Evolutionary conservation across 2,113 vertebrate genomes (phyloP).

Genomic region (Oreotragus oreotragus): DNA sequence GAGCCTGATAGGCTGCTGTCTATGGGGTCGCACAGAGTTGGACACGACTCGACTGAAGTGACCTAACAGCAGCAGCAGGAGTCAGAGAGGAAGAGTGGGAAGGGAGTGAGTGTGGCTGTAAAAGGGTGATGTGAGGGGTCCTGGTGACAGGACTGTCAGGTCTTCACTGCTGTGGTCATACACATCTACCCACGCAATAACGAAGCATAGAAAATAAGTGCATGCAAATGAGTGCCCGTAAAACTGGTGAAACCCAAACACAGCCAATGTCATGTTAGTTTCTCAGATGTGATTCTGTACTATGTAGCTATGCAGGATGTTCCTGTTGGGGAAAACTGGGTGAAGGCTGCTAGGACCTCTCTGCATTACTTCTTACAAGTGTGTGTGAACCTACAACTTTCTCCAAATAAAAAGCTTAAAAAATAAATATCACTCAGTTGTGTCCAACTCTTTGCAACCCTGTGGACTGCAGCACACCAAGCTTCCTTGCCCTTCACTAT

Average conservation of each 20-base stretch:
- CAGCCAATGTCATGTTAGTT: fast-evolving
- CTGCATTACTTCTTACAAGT: neutral
- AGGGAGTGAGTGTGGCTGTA: neutral
- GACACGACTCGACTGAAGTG: fast-evolving
- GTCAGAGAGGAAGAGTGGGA: no score
- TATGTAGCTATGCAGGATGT: neutral
- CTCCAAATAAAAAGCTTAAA: neutral
- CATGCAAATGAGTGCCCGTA: no score
- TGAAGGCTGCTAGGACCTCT: neutral
- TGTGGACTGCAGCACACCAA: neutral
- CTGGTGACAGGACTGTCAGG: neutral
- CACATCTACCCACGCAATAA: neutral
- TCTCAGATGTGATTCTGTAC: neutral
- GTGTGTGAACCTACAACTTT: neutral
- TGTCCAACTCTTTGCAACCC: neutral
- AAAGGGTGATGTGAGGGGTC: neutral
- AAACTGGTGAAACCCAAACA: neutral
- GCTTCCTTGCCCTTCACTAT: neutral
- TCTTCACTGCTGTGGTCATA: neutral
- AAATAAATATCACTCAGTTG: neutral
- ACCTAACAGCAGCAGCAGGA: no score
- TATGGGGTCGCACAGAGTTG: no score
- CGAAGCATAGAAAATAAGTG: neutral
- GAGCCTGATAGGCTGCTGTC: no score
- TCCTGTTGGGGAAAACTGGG: neutral